Percentiles rank a stretch among this genome's conserved stretches.
phyloP scores from a whole-genome alignment of 2,888 invertebrate genomes.

The Lysandra coridon region DNA sequence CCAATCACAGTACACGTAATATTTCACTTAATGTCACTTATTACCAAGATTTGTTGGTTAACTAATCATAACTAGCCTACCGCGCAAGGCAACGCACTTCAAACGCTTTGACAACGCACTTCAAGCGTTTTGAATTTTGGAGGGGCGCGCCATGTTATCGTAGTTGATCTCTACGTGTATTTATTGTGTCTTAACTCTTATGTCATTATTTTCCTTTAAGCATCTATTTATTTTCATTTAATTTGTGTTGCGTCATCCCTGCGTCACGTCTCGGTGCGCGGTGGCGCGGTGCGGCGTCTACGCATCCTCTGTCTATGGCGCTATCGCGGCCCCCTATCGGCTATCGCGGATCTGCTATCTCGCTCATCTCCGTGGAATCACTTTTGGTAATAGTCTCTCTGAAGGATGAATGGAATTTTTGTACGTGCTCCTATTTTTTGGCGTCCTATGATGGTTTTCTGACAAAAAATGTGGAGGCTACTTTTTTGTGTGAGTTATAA shows the following conservation, averaged over 20 bases:
- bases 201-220: too few species aligned
- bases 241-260: neutral
- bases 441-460: neutral
- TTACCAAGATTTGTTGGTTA: too few species aligned
- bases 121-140: too few species aligned
- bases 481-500: neutral
- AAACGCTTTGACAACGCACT: too few species aligned
- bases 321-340: conserved; percentile 55
- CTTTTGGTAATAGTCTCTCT: conserved; percentile 59
- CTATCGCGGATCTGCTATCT: conserved; percentile 41
- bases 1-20: too few species aligned
- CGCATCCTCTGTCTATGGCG: conserved; percentile 28
- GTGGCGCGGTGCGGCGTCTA: neutral
- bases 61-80: too few species aligned
- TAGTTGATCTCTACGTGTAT: too few species aligned
- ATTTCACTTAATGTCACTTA: too few species aligned
- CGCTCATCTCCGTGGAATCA: conserved; percentile 35
- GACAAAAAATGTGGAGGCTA: neutral
- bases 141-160: too few species aligned
- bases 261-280: neutral
- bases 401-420: conserved; percentile 21
- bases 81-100: too few species aligned
- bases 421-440: conserved; percentile 12
- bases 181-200: too few species aligned
- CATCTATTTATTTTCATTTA: too few species aligned